phyloP scores from a whole-genome alignment of 2,888 invertebrate genomes.

The Brassicogethes aeneus region DNA sequence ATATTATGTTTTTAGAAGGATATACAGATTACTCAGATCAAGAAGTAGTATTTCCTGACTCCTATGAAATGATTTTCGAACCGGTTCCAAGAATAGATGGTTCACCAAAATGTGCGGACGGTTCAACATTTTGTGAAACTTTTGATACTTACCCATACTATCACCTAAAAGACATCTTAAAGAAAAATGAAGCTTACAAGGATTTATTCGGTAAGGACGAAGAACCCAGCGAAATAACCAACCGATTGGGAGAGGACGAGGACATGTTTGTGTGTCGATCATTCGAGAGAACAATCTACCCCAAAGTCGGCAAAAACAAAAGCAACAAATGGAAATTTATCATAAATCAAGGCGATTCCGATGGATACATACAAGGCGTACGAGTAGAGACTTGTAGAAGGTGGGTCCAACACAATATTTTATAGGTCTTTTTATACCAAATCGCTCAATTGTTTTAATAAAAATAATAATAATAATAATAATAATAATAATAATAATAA shows the following conservation, averaged over 20 bases:
- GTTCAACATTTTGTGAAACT: conserved; percentile 40
- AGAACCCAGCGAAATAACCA: conserved; percentile 20
- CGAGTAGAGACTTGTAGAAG: conserved; percentile 62
- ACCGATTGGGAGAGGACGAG: conserved; percentile 25
- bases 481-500: too few relatives aligned
- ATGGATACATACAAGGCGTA: conserved; percentile 53
- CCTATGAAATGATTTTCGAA: conserved; percentile 17
- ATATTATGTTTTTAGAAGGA: too few relatives aligned
- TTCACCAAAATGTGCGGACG: conserved; percentile 27
- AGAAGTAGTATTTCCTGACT: conserved; percentile 27
- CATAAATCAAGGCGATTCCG: conserved; percentile 52
- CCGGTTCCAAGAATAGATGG: conserved; percentile 16
- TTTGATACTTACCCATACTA: conserved; percentile 41
- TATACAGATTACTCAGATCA: conserved; percentile 11
- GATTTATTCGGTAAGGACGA: conserved; percentile 26
- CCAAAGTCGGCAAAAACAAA: conserved; percentile 49
- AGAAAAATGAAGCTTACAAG: conserved; percentile 20
- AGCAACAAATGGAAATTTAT: conserved; percentile 57
- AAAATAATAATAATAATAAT: too few relatives aligned
- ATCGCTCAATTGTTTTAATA: not conserved
- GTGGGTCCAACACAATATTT: too few relatives aligned
- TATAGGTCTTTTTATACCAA: too few relatives aligned
- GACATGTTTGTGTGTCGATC: conserved; percentile 24
- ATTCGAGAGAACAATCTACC: conserved; percentile 47
- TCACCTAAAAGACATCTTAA: conserved; percentile 30